These are phyloP conservation scores for Micrastur ruficollis DNA, from an alignment of 2,797 vertebrate species.

Conservation along the genomic window DNA sequence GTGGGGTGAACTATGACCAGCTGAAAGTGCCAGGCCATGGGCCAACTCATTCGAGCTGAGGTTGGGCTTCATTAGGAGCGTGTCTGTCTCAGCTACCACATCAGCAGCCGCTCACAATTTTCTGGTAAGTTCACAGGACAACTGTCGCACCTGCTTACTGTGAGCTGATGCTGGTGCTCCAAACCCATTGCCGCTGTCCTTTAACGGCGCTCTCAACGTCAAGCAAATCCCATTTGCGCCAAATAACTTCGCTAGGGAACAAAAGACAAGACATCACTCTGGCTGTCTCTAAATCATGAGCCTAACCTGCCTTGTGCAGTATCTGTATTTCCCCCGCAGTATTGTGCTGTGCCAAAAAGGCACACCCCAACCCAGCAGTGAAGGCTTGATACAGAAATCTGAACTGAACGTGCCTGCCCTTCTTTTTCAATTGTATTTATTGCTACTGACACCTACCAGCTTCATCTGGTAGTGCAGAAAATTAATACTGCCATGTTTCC, in stretches of 20 bases:
- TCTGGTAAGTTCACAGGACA: background rate
- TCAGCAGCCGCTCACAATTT: background rate
- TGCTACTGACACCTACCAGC: constrained; percentile 14
- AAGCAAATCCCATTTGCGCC: background rate
- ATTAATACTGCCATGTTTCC: rapidly evolving
- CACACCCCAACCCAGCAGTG: background rate
- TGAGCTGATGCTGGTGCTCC: background rate
- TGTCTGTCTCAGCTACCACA: background rate
- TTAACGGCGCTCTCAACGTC: background rate
- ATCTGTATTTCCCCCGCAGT: background rate
- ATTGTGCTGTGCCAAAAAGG: background rate
- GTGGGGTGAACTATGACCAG: background rate
- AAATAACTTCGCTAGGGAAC: background rate
- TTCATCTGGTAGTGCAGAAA: background rate
- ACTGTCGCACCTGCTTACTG: rapidly evolving
- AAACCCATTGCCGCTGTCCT: background rate
- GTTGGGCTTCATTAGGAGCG: background rate
- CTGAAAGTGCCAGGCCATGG: background rate
- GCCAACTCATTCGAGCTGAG: background rate
- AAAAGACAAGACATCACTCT: rapidly evolving
- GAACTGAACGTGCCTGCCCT: background rate
- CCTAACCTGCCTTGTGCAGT: background rate
- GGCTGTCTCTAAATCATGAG: rapidly evolving
- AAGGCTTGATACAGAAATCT: background rate
- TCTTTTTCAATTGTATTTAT: background rate